phyloP scores from a whole-genome alignment of 2,797 vertebrate species.

The Luscinia luscinia region DNA sequence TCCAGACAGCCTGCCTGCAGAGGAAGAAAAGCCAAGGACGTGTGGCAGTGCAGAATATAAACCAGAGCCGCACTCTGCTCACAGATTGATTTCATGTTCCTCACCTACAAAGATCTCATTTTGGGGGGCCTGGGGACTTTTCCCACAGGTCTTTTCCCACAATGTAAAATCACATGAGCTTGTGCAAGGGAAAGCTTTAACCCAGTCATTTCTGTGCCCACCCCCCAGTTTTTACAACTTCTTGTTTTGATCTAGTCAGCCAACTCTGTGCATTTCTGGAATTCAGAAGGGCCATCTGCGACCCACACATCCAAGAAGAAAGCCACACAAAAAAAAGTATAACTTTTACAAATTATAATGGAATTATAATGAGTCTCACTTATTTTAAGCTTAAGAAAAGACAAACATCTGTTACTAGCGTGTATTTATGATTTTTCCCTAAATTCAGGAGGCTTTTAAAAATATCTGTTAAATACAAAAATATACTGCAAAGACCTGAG shows the following conservation, averaged over 20 bases:
- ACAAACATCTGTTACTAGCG: neutral
- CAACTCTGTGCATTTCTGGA: neutral
- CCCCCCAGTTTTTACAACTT: neutral
- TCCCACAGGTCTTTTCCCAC: neutral
- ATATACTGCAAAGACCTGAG: neutral
- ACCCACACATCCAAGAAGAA: neutral
- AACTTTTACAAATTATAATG: neutral
- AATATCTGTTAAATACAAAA: neutral
- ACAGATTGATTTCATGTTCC: neutral
- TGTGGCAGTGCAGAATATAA: neutral
- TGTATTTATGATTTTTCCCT: neutral
- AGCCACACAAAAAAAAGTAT: neutral
- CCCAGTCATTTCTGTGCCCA: neutral
- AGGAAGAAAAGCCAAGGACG: neutral
- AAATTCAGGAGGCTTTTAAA: neutral
- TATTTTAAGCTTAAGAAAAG: conserved; percentile 1
- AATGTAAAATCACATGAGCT: neutral
- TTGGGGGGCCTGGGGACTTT: neutral
- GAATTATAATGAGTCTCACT: neutral
- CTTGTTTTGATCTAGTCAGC: neutral
- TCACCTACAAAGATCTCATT: neutral
- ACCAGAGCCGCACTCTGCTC: neutral
- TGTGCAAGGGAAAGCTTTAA: neutral
- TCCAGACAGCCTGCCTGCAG: neutral
- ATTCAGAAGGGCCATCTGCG: neutral